Evolutionary conservation across 2,888 invertebrate species (phyloP).

Genomic region (Thymelicus sylvestris): DNA sequence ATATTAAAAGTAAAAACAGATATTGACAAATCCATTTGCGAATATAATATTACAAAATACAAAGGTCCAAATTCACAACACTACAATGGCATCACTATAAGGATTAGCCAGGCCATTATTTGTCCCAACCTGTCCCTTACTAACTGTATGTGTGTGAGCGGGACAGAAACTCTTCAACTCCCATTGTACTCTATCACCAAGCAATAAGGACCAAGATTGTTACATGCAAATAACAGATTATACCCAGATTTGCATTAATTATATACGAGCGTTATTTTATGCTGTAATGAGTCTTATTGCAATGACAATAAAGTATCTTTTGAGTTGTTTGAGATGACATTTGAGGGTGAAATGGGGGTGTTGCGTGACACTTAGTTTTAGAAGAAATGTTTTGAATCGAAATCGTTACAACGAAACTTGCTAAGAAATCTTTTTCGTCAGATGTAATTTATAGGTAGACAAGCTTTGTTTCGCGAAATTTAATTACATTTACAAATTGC

Average conservation of each 20-base stretch:
- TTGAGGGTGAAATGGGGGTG: constrained; percentile 20
- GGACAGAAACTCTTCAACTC: not conserved
- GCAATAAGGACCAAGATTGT: constrained; percentile 13
- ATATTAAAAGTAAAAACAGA: too few species aligned
- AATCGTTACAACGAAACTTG: not conserved
- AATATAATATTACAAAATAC: not conserved
- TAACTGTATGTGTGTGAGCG: not conserved
- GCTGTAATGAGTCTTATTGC: constrained; percentile 7
- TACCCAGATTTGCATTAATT: constrained; percentile 30
- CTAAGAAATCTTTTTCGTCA: not conserved
- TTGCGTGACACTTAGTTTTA: constrained; percentile 19
- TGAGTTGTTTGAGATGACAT: not conserved
- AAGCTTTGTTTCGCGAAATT: too few species aligned
- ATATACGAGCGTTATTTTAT: not conserved
- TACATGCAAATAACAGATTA: constrained; percentile 13
- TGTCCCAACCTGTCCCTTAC: not conserved
- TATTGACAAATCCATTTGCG: too few species aligned
- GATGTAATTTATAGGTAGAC: not conserved
- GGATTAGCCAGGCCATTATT: constrained; percentile 3
- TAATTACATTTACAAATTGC: too few species aligned
- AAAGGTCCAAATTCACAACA: constrained; percentile 5
- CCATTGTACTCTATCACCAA: constrained; percentile 9
- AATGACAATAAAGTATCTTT: not conserved
- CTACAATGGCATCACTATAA: not conserved
- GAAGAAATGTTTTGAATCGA: constrained; percentile 13